Evolutionary conservation across 2,797 vertebrate genomes (phyloP).

Genomic region (Gouania willdenowi): DNA sequence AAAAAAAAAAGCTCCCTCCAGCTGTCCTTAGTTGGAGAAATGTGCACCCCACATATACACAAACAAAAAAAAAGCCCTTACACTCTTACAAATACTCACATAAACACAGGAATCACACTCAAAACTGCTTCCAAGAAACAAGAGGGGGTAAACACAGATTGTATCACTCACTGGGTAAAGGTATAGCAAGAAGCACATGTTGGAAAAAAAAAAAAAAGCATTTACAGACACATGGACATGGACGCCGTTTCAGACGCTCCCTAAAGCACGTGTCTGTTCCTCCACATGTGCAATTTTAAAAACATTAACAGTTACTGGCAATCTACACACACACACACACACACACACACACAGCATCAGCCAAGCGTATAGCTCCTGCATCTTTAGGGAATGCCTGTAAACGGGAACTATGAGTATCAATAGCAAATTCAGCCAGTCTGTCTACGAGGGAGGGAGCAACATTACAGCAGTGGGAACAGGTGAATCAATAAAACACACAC

Average conservation of each 20-base stretch:
- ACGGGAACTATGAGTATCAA: slow-evolving; percentile 65
- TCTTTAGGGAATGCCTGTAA: slow-evolving; percentile 62
- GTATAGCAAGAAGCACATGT: background rate
- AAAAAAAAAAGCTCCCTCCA: slow-evolving; percentile 46
- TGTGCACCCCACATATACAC: slow-evolving; percentile 29
- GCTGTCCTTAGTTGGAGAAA: slow-evolving; percentile 64
- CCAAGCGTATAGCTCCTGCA: slow-evolving; percentile 58
- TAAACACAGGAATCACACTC: background rate
- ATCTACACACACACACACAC: slow-evolving; percentile 17
- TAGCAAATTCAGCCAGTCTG: slow-evolving; percentile 59
- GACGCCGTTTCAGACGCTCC: background rate
- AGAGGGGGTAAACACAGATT: background rate
- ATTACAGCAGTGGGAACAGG: slow-evolving; percentile 52
- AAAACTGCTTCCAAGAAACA: background rate
- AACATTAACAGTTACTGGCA: slow-evolving; percentile 31
- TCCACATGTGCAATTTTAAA: slow-evolving; percentile 6
- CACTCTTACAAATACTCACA: slow-evolving; percentile 4
- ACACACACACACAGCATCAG: slow-evolving; percentile 36
- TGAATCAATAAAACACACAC: slow-evolving; percentile 72
- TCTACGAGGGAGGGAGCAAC: slow-evolving; percentile 47
- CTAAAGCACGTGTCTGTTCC: slow-evolving; percentile 5
- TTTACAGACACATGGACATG: background rate
- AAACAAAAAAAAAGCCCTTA: background rate
- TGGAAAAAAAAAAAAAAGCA: no score
- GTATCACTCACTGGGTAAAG: background rate